These are phyloP conservation scores for Furcula furcula DNA, from an alignment of 2,888 invertebrate species.

Conservation along the genomic window DNA sequence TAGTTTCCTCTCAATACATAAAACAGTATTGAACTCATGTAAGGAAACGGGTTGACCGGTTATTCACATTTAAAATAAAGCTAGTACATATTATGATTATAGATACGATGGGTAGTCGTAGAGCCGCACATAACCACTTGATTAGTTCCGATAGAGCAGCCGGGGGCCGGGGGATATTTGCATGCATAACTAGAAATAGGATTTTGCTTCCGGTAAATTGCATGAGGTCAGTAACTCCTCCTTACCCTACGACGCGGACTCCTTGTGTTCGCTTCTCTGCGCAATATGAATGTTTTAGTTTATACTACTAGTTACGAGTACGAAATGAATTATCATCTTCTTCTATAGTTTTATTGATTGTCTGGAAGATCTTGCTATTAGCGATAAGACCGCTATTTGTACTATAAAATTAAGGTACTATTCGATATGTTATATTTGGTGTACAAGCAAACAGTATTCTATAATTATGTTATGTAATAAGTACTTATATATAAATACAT, in stretches of 20 bases:
- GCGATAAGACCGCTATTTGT: too few species aligned
- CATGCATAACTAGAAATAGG: constrained; percentile 26
- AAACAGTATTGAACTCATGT: not conserved
- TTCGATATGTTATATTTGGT: too few species aligned
- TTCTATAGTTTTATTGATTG: too few species aligned
- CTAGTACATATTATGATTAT: constrained; percentile 1
- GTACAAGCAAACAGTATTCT: too few species aligned
- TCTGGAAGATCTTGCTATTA: too few species aligned
- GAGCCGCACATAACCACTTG: constrained; percentile 4
- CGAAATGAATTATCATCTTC: too few species aligned
- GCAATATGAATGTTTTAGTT: constrained; percentile 14
- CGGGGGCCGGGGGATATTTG: constrained; percentile 23
- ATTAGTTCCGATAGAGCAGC: constrained; percentile 24
- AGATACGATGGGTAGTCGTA: not conserved
- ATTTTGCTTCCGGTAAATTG: constrained; percentile 37
- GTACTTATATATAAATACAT: too few species aligned
- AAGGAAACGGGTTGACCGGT: not conserved
- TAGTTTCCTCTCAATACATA: not conserved
- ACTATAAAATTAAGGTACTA: too few species aligned
- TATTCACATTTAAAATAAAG: not conserved
- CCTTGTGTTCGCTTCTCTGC: constrained; percentile 17
- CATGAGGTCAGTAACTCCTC: constrained; percentile 25
- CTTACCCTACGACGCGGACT: constrained; percentile 1
- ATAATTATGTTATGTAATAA: too few species aligned
- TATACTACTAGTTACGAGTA: too few species aligned